Percentiles rank a stretch among this genome's conserved stretches.
Evolutionary conservation across 1,140 invertebrate genomes (phyloP).

Genomic region (Drosophila truncata): DNA sequence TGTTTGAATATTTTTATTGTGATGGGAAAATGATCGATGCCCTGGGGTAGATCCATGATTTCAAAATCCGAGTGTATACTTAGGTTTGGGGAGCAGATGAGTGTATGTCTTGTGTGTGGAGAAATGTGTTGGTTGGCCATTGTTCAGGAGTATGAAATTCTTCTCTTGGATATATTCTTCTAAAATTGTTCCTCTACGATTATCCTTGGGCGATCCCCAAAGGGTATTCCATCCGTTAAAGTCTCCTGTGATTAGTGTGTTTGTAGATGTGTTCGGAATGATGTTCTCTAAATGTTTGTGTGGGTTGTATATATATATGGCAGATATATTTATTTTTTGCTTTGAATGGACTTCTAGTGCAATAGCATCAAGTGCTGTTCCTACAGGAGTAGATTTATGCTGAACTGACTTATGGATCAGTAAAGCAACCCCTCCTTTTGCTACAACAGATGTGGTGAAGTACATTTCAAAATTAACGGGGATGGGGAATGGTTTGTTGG

Average conservation of each 20-base stretch:
- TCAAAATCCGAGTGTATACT: not conserved
- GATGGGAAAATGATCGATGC: not conserved
- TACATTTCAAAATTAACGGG: no score
- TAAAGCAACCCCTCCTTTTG: no score
- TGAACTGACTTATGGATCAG: no score
- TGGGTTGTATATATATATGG: no score
- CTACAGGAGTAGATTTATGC: no score
- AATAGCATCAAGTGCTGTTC: no score
- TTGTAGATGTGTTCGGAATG: no score
- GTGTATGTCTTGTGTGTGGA: not conserved
- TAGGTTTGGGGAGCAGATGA: not conserved
- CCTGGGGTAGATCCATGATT: not conserved
- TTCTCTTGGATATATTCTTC: not conserved
- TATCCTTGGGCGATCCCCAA: not conserved
- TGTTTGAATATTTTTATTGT: not conserved
- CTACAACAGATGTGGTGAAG: no score
- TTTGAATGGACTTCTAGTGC: no score
- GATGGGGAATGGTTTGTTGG: no score
- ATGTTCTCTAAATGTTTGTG: no score
- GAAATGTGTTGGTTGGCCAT: not conserved
- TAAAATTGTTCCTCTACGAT: not conserved
- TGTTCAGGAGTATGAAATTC: not conserved
- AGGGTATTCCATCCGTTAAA: not conserved
- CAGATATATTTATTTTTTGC: no score
- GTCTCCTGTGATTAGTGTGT: slow-evolving; percentile 1